Base-by-base conservation (phyloP, 2,888 invertebrate genomes). In the Atherix ibis region DNA sequence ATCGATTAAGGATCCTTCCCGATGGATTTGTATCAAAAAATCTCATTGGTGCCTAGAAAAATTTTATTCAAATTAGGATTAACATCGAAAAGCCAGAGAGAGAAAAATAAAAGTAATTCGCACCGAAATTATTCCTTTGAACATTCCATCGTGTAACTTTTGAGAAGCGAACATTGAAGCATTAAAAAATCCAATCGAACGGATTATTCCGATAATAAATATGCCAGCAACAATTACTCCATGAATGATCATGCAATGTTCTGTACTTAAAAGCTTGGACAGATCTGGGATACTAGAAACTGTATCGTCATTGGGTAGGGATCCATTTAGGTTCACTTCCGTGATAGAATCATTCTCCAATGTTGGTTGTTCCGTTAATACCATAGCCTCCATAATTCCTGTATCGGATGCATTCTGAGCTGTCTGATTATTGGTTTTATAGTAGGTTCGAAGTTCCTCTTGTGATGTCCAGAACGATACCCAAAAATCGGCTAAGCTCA, bases 11-110 rank as follows among this genome's bases (percentile, higher is more conserved):
- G 41, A 89, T 81, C 34, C 80, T 67, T 22, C 81, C 80, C 45
- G 76, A 72, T 3, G 87, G 83, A 55, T 88, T 89, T 1, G 73
- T 76, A 48, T 88, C 84, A 51, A 87, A 91, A 56, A 89, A 89
- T 35, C 68, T 53, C 62, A 78, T 71, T 2, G 67, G 64, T 1
- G 71, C 44, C 31, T 66, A 46, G 3, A 35, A 36, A 17, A 27
- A 26, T 26, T 25, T n/a, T n/a, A n/a, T n/a, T n/a, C n/a, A n/a
- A n/a, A n/a, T n/a, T n/a, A n/a, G n/a, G 16, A 16, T 6, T 18
- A 24, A 32, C 32, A 22, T 8, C 3, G 8, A 5, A 30, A 18
- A 24, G 5, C n/a, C n/a, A n/a, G n/a, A n/a, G n/a, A n/a, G n/a
- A n/a, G n/a, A n/a, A n/a, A 31, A 22, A 9, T 16, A 13, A 10